Percentiles rank a stretch among this genome's conserved stretches.
phyloP scores from a whole-genome alignment of 2,113 vertebrate genomes.

The Plecotus auritus region DNA sequence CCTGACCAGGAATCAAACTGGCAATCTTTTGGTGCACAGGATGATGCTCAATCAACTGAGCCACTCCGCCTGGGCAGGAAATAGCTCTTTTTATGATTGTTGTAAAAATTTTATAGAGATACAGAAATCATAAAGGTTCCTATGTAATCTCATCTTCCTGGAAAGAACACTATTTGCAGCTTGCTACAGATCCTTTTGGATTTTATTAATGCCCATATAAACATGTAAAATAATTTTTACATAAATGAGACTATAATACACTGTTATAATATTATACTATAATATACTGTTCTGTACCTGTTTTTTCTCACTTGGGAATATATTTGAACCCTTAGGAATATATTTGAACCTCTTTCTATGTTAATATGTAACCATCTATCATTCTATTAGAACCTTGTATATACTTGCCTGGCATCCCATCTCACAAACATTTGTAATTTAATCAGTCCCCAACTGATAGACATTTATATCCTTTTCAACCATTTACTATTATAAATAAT shows the following conservation, averaged over 20 bases:
- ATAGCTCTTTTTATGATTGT: not conserved
- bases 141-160: not conserved
- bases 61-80: not conserved
- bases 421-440: conserved; percentile 28
- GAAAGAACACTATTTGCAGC: not conserved
- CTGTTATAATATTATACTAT: too few relatives aligned
- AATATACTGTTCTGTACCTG: not conserved
- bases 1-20: not conserved
- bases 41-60: not conserved
- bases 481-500: conserved; percentile 47
- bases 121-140: not conserved
- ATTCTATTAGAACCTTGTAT: conserved; percentile 21
- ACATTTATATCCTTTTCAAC: conserved; percentile 32
- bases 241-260: not conserved
- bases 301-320: not conserved
- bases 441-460: not conserved
- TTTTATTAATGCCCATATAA: conserved; percentile 6
- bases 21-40: not conserved
- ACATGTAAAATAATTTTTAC: not conserved
- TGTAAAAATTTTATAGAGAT: not conserved
- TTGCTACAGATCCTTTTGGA: not conserved
- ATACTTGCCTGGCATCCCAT: not conserved
- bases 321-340: conserved; percentile 28
- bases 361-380: not conserved
- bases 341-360: conserved; percentile 16